Conservation (phyloP, 2,113 vertebrate species). For the Arothron firmamentum region DNA sequence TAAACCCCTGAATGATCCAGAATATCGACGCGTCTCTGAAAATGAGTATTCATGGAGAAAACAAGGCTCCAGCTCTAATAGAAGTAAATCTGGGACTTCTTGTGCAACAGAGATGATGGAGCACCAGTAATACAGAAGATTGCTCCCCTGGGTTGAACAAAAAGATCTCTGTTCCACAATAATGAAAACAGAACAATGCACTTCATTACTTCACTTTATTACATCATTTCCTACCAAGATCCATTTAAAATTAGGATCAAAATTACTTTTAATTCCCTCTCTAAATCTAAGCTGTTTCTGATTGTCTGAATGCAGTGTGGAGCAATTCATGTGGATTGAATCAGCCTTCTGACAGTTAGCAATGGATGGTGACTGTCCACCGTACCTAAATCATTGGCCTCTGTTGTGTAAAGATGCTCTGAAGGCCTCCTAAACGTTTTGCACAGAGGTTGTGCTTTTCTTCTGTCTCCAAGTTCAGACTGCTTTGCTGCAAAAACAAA, state of each 20-base stretch:
- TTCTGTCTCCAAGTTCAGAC: neutral
- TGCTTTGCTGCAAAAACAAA: neutral
- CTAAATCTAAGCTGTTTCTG: too few relatives aligned
- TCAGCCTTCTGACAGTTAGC: constrained; percentile 3
- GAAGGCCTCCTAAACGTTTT: constrained; percentile 31
- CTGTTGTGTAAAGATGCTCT: constrained; percentile 45
- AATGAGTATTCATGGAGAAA: neutral
- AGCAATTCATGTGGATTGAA: too few relatives aligned
- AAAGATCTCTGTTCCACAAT: constrained; percentile 7
- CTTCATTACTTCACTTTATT: constrained; percentile 27
- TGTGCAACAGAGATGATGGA: constrained; percentile 2
- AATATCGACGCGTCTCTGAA: neutral
- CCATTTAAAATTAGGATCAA: neutral
- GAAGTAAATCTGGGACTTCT: neutral
- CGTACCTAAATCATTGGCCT: constrained; percentile 19
- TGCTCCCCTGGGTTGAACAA: neutral
- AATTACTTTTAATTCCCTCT: too few relatives aligned
- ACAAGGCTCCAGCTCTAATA: constrained; percentile 1
- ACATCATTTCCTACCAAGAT: constrained; percentile 22
- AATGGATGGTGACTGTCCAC: constrained; percentile 36
- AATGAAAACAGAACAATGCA: constrained; percentile 35
- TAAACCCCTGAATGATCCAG: neutral
- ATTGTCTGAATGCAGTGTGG: too few relatives aligned
- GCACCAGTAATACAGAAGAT: constrained; percentile 2
- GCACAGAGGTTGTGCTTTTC: constrained; percentile 27